Evolutionary conservation across 2,113 vertebrate species (phyloP).

Genomic region (Odocoileus virginianus): DNA sequence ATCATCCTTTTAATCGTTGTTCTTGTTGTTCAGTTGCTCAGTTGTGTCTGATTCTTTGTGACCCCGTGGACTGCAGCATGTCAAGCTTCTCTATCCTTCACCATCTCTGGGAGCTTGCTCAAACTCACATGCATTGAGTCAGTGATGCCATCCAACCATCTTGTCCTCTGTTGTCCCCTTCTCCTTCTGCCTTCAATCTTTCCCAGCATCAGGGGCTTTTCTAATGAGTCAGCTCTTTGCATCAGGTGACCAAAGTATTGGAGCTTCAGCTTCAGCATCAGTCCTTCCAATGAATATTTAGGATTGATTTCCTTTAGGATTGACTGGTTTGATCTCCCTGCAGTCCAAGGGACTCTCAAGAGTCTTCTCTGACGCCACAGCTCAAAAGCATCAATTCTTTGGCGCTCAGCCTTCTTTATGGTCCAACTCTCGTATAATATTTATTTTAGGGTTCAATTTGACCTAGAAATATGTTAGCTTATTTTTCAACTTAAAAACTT

Average conservation of each 20-base stretch:
- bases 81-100: neutral
- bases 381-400: neutral
- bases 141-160: neutral
- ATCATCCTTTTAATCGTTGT: neutral
- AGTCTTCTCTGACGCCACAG: neutral
- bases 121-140: neutral
- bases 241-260: neutral
- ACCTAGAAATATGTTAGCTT: neutral
- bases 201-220: neutral
- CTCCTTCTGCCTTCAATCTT: neutral
- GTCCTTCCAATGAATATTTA: neutral
- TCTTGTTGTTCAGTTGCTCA: neutral
- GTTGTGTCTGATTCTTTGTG: neutral
- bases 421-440: neutral
- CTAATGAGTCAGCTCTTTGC: neutral
- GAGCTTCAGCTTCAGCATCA: neutral
- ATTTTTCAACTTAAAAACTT: neutral
- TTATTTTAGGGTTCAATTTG: neutral
- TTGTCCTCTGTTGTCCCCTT: neutral
- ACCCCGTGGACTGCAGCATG: neutral
- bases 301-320: neutral
- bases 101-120: neutral
- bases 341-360: neutral
- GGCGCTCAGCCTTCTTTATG: neutral
- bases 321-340: neutral